Base-by-base conservation (phyloP, 2,888 invertebrate genomes). In the Ornithoptera priamus region DNA sequence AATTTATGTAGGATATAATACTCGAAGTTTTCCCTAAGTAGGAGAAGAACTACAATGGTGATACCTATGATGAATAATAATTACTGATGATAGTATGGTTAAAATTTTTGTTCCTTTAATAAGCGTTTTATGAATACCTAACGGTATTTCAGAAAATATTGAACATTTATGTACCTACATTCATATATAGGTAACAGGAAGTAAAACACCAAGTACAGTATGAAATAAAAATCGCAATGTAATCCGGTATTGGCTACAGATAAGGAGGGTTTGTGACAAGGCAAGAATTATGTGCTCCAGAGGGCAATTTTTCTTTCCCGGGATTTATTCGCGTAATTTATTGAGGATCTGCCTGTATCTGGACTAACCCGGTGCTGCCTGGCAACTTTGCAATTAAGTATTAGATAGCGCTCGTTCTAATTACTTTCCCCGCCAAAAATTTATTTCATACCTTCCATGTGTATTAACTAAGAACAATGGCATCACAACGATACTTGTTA, bases 231-330 rank as follows among this genome's bases (percentile, higher is more conserved):
- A 92, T 92, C 91, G 87, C 87, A 91, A 87, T 92, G 92, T 92
- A 92, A 92, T 92, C 92, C 92, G 91, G 89, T 92, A 92, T 92
- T 92, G 92, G 92, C 85, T 87, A 85, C 85, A 90, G 92, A 92
- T 92, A 92, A 92, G 92, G 91, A 91, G 88, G 86, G 88, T 86
- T 88, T 92, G 92, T 92, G 92, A 92, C 92, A 92, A 92, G 92
- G 90, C 91, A 92, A 92, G 92, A 92, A 92, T 92, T 92, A 92
- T 92, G 92, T 92, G 92, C 92, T 92, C 91, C 86, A 89, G 90
- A 92, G 92, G 90, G 92, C 92, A 92, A 92, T 92, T 92, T 92
- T 92, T 92, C 92, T 92, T 92, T 85, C 86, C 85, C 87, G 85
- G 92, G 92, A 92, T 92, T 92, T 92, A 92, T 92, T 91, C 87